Conservation (phyloP, 2,113 vertebrate species). For the Edolisoma coerulescens region DNA sequence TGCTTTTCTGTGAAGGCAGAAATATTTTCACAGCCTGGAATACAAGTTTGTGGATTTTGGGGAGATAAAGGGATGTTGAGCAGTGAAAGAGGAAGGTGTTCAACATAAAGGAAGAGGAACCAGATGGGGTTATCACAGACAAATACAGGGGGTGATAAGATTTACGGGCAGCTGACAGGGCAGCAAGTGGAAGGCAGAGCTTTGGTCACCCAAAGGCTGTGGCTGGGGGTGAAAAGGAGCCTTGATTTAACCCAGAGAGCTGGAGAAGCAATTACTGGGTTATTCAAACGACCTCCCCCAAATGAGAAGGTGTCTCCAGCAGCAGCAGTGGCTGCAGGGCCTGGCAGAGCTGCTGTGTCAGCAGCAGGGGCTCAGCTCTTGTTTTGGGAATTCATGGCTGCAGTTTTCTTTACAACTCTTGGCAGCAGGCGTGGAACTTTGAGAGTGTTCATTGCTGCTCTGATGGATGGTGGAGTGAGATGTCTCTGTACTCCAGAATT, state of each 20-base stretch:
- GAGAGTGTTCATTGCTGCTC: not conserved
- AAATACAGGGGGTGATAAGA: not conserved
- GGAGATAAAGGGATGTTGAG: not conserved
- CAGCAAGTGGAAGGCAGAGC: not conserved
- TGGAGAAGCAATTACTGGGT: not conserved
- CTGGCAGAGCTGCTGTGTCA: not conserved
- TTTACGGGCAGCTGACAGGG: not conserved
- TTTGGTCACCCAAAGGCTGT: not conserved
- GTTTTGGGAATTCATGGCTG: not conserved
- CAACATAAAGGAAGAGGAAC: not conserved
- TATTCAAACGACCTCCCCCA: not conserved
- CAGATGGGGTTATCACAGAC: not conserved
- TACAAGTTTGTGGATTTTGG: not conserved
- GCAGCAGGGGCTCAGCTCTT: not conserved
- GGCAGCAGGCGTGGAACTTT: not conserved
- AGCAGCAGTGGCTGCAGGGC: not conserved
- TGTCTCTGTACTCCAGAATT: not conserved
- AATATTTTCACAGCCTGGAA: not conserved
- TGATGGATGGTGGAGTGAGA: not conserved
- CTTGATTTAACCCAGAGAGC: not conserved
- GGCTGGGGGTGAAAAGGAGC: not conserved
- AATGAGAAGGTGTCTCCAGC: not conserved
- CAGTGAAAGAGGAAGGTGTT: not conserved
- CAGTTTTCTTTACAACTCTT: not conserved
- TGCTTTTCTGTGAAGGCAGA: not conserved